Evolutionary conservation across 1,140 invertebrate genomes (phyloP).

Genomic region (Zaprionus africanus): DNA sequence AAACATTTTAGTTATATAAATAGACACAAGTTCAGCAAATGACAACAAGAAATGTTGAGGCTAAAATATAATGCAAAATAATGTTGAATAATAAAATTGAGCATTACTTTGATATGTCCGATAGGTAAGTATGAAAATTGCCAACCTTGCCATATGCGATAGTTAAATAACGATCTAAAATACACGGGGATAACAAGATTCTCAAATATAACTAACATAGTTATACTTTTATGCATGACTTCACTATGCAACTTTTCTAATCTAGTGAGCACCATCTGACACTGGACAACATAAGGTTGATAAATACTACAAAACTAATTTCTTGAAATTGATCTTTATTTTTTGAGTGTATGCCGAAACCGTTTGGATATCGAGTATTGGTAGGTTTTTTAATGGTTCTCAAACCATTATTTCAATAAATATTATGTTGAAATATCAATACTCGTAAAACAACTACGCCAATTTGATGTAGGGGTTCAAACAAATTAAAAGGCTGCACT

Average conservation of each 20-base stretch:
- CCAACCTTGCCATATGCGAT: not conserved
- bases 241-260: not conserved
- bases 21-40: constrained; percentile 15
- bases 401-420: too few species aligned
- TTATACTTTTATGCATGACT: not conserved
- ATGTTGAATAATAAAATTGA: constrained; percentile 3
- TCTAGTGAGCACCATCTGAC: not conserved
- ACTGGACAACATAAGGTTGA: not conserved
- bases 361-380: too few species aligned
- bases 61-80: not conserved
- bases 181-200: not conserved
- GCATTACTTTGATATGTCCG: not conserved
- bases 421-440: too few species aligned
- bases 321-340: too few species aligned
- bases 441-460: too few species aligned
- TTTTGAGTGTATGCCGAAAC: too few species aligned
- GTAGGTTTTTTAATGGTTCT: too few species aligned
- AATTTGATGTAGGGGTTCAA: too few species aligned
- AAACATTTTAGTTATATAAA: not conserved
- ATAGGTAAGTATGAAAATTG: not conserved
- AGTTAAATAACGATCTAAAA: not conserved
- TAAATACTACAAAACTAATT: not conserved
- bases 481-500: too few species aligned
- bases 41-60: not conserved
- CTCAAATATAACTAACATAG: constrained; percentile 1